phyloP scores from a whole-genome alignment of 53 echinoderm and acorn worm genomes.

The Arbacia lixula region DNA sequence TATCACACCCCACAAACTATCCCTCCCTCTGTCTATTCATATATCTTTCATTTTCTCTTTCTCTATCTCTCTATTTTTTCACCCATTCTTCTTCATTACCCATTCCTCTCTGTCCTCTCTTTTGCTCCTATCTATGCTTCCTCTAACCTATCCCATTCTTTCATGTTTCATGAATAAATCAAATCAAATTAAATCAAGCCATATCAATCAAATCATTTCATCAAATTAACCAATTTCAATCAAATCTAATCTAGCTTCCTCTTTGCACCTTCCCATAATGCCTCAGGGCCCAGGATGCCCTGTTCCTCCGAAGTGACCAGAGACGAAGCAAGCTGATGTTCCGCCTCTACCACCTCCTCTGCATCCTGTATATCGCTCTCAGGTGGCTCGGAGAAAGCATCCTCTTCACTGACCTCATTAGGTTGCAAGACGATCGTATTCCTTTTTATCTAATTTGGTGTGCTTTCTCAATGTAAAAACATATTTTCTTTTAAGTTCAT shows the following conservation, averaged over 20 bases:
- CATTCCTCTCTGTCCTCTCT: not conserved
- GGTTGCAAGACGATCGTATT: no score
- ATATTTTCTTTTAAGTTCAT: no score
- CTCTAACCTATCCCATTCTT: not conserved
- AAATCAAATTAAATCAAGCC: no score
- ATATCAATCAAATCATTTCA: no score
- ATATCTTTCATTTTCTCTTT: not conserved
- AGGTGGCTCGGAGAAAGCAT: conserved; percentile 62
- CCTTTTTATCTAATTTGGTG: no score
- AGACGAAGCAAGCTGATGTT: not conserved
- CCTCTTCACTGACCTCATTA: conserved; percentile 67
- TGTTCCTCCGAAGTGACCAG: no score
- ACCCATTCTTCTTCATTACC: not conserved
- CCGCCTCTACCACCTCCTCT: conserved; percentile 59
- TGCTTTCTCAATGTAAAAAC: no score
- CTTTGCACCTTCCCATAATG: no score
- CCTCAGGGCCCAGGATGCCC: not conserved
- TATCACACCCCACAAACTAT: no score
- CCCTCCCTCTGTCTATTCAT: not conserved
- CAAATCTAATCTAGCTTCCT: no score
- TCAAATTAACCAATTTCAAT: no score
- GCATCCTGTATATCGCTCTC: conserved; percentile 74
- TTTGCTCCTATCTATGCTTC: not conserved
- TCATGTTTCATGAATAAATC: no score
- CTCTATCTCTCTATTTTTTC: not conserved